These are phyloP conservation scores for Notamacropus eugenii DNA, from an alignment of 2,797 vertebrate species.

Conservation along the genomic window DNA sequence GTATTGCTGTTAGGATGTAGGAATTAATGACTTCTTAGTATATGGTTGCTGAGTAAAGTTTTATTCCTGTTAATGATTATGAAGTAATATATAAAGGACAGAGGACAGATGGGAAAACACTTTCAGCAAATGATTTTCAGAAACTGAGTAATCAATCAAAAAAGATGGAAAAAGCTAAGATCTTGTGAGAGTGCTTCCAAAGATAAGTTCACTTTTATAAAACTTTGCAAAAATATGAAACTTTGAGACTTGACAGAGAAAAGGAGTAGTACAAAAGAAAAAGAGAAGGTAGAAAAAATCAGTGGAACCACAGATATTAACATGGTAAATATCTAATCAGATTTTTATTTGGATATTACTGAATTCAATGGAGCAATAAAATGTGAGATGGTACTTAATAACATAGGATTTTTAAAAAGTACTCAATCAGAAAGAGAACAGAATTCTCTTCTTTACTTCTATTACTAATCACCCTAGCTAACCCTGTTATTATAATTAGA, in stretches of 20 bases:
- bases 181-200: not conserved
- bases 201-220: not conserved
- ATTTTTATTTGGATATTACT: not conserved
- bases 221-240: not conserved
- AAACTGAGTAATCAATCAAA: not conserved
- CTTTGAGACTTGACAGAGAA: not conserved
- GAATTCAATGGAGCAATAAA: not conserved
- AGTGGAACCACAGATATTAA: not conserved
- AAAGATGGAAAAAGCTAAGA: not conserved
- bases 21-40: not conserved
- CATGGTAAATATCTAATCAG: not conserved
- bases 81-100: not conserved
- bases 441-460: not conserved
- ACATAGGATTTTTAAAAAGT: not conserved
- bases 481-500: not conserved
- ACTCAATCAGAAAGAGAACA: not conserved
- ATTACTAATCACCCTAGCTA: not conserved
- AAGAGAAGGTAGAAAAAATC: not conserved
- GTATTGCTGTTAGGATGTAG: not conserved
- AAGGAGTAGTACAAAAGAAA: not conserved
- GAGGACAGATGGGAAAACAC: not conserved
- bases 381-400: not conserved
- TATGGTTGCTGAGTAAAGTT: not conserved
- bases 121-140: not conserved
- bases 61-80: not conserved